Conservation (phyloP, 2,113 vertebrate genomes). For the Enhydra lutris region DNA sequence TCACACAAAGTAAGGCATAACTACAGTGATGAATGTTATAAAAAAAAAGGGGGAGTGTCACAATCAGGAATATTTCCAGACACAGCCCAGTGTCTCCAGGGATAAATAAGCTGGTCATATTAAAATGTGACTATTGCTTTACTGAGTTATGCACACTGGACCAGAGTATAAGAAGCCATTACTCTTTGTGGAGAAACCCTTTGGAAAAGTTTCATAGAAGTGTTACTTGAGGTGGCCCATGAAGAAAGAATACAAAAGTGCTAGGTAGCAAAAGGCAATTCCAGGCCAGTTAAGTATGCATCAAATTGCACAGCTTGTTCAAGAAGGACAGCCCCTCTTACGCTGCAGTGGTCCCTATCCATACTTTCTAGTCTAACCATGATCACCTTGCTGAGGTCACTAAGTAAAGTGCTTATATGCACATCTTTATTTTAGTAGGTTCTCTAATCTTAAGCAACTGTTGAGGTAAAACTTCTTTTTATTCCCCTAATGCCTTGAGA, state of each 20-base stretch:
- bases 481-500: not conserved
- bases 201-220: not conserved
- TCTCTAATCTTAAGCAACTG: not conserved
- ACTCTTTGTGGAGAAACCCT: not conserved
- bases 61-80: not conserved
- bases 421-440: not conserved
- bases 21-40: not conserved
- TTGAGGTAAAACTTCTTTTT: not conserved
- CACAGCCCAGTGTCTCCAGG: not conserved
- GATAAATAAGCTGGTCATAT: not conserved
- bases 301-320: not conserved
- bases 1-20: not conserved
- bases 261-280: not conserved
- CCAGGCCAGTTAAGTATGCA: no score
- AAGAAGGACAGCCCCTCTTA: fast-evolving
- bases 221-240: not conserved
- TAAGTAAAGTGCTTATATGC: not conserved
- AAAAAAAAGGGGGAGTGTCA: not conserved
- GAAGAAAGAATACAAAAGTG: not conserved
- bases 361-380: not conserved
- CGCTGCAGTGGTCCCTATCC: fast-evolving
- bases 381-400: not conserved
- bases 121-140: not conserved
- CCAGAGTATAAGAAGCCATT: not conserved
- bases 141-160: not conserved